phyloP scores from a whole-genome alignment of 2,797 vertebrate genomes.

The Microctenopoma steveboyesi region DNA sequence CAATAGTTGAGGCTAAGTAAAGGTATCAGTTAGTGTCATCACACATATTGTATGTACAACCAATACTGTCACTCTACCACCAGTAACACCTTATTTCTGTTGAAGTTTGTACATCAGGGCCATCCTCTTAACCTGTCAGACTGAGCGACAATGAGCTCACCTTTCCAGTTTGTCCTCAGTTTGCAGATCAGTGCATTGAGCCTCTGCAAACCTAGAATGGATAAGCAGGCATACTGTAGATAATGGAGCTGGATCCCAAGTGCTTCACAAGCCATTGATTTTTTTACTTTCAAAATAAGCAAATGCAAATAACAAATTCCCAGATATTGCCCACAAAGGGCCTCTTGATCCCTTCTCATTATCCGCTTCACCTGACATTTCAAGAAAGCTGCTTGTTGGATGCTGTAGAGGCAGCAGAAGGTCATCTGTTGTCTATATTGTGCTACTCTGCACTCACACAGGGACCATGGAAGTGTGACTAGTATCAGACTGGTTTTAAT shows the following conservation, averaged over 20 bases:
- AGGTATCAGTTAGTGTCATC: not conserved
- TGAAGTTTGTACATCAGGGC: not conserved
- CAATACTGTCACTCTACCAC: no score
- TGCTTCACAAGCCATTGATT: slow-evolving; percentile 23
- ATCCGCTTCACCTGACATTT: slow-evolving; percentile 61
- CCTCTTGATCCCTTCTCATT: slow-evolving; percentile 23
- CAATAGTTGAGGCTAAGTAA: no score
- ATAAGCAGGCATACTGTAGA: not conserved
- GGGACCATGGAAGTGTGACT: not conserved
- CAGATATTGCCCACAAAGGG: slow-evolving; percentile 25
- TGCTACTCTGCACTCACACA: slow-evolving; percentile 15
- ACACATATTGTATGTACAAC: not conserved
- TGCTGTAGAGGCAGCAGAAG: slow-evolving; percentile 41
- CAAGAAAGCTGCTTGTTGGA: slow-evolving; percentile 36
- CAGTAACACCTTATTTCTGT: not conserved
- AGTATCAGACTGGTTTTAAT: not conserved
- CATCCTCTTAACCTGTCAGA: not conserved
- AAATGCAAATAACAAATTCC: slow-evolving; percentile 23
- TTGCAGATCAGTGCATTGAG: not conserved
- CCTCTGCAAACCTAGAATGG: not conserved
- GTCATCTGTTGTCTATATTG: slow-evolving; percentile 47
- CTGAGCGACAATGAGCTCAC: not conserved
- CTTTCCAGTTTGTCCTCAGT: not conserved
- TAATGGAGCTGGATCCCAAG: slow-evolving; percentile 6
- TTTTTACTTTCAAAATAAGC: slow-evolving; percentile 29